Evolutionary conservation across 2,888 invertebrate species (phyloP).

Genomic region (Sphecodes monilicornis): DNA sequence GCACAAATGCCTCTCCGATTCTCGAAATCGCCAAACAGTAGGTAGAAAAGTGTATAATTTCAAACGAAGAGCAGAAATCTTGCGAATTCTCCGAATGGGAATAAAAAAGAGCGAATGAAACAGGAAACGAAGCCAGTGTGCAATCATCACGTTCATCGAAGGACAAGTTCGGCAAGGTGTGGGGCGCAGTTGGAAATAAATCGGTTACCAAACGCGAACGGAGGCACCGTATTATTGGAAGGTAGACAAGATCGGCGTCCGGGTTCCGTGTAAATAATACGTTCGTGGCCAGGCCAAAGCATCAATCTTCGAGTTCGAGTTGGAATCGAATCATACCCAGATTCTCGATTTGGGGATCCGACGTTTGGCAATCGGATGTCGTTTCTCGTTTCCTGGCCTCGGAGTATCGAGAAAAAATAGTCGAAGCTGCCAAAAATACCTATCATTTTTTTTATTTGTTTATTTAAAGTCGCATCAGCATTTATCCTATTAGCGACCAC

Average conservation of each 20-base stretch:
- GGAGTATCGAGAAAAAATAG: background rate
- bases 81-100: background rate
- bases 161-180: constrained; percentile 10
- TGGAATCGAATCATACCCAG: constrained; percentile 19
- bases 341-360: background rate
- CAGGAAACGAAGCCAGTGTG: background rate
- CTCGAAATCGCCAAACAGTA: background rate
- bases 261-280: constrained; percentile 18
- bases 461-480: no score
- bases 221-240: constrained; percentile 18
- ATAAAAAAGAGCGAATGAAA: background rate
- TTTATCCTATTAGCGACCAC: no score
- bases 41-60: background rate
- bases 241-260: background rate
- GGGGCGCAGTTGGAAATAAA: background rate
- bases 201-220: constrained; percentile 13
- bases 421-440: no score
- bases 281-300: constrained; percentile 17
- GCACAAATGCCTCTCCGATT: background rate
- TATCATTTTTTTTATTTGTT: no score
- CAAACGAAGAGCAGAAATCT: background rate
- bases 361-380: background rate
- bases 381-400: background rate
- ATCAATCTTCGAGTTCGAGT: constrained; percentile 10
- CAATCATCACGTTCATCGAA: constrained; percentile 7